Base-by-base conservation (phyloP, 2,888 invertebrate species). In the Aquatica leii region DNA sequence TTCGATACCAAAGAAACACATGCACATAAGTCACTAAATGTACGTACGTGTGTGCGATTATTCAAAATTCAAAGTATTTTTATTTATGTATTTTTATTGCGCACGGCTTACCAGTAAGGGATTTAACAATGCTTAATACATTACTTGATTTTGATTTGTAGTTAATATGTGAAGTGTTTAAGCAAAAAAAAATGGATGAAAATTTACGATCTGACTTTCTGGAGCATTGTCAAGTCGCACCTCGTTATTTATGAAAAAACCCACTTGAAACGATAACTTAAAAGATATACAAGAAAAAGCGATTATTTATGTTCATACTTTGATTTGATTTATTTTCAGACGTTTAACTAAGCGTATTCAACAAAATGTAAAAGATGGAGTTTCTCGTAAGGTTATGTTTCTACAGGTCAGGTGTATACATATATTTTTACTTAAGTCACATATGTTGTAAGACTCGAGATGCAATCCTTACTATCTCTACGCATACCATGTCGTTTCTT, bases 211-310 rank as follows among this genome's bases (percentile, higher is more conserved):
- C 58, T 59, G 65, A 63, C 62, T 41, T 61, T 50, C 67, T 68
- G 64, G 65, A 63, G 61, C 56, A 63, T 68, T 69, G 66, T 69
- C 66, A 59, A 66, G 69, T 67, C 63, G 65, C 70, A 70, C 70
- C 70, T 70, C 70, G 65, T 62, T 68, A 61, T 55, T 12, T 54
- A 55, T 61, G 48, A 53, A 55, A n/a, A 60, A 54, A 41, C 61
- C 61, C 55, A 61, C 61, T 40, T 40, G 53, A 59, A 49, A 57
- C 37, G 24, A 31, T 49, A 49, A 49, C 48, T 56, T 43, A 40
- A 48, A 57, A 55, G n/a, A 55, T 17, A 48, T 57, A n/a, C n/a
- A n/a, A 21, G 35, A 37, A 37, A 49, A 48, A 31, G 15, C 41
- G 14, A 6, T 6, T 43, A 17, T 8, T 43, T 43, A 43, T 6